Evolutionary conservation across 2,113 vertebrate species (phyloP).

Genomic region (Phrynocephalus versicolor): DNA sequence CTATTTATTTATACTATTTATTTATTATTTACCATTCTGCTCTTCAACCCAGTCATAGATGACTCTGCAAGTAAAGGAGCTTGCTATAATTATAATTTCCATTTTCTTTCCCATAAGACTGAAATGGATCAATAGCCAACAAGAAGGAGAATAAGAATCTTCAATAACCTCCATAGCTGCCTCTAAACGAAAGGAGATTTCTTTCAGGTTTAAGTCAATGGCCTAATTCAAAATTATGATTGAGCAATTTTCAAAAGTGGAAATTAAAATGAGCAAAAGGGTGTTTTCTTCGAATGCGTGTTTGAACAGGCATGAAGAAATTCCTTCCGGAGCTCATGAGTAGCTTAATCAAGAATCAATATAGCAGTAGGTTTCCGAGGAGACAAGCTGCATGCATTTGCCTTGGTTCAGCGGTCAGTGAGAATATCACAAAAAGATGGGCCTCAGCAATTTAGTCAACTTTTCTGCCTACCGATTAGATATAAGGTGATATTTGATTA

Average conservation of each 20-base stretch:
- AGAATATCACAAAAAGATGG: conserved; percentile 65
- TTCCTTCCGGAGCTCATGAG: conserved; percentile 64
- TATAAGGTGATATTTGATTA: conserved; percentile 68
- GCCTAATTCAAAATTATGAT: conserved; percentile 68
- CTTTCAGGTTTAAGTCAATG: conserved; percentile 63
- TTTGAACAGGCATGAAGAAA: conserved; percentile 70
- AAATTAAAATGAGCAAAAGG: conserved; percentile 69
- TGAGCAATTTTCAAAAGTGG: conserved; percentile 60
- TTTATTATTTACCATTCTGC: not conserved
- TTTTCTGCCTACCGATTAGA: conserved; percentile 67
- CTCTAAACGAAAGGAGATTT: conserved; percentile 52
- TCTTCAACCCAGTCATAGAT: conserved; percentile 1
- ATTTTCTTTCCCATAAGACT: conserved; percentile 63
- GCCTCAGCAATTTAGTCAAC: conserved; percentile 62
- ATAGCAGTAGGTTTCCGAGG: conserved; percentile 68
- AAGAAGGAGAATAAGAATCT: conserved; percentile 67
- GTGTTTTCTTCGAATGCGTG: conserved; percentile 55
- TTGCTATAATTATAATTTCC: conserved; percentile 72
- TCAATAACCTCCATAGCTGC: conserved; percentile 61
- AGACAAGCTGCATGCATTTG: conserved; percentile 61
- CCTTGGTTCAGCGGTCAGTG: conserved; percentile 61
- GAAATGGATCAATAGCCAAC: conserved; percentile 73
- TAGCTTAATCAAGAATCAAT: conserved; percentile 88
- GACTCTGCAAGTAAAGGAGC: conserved; percentile 59
- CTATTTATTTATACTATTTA: too few relatives aligned